A percentile compares a stretch with the other conserved stretches of the same genome.
Conservation (phyloP, 1,140 invertebrate species). For the Mercenaria mercenaria region DNA sequence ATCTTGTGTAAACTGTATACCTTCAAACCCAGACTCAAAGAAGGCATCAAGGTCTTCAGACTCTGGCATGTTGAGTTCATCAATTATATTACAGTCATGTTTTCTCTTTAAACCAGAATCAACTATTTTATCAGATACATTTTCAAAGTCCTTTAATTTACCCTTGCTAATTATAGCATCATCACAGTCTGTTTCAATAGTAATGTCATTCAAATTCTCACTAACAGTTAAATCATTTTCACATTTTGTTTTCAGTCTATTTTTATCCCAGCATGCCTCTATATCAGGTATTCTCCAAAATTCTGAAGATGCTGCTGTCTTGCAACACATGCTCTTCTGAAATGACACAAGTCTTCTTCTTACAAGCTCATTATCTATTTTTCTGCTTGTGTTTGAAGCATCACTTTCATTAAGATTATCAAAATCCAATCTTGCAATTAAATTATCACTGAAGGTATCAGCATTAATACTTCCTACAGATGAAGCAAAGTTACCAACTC, state of each 20-base stretch:
- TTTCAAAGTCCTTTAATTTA: background rate
- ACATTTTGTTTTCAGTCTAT: background rate
- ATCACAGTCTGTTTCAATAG: background rate
- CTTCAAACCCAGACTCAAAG: constrained; percentile 55
- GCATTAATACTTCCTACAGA: background rate
- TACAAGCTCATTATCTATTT: constrained; percentile 30
- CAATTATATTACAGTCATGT: background rate
- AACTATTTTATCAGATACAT: background rate
- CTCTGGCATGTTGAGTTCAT: constrained; percentile 24
- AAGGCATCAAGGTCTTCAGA: constrained; percentile 49
- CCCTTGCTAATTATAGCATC: background rate
- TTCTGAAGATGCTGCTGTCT: no score
- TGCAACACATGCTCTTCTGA: background rate
- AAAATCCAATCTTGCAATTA: background rate
- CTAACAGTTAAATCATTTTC: background rate
- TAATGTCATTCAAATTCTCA: background rate
- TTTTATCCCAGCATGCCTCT: background rate
- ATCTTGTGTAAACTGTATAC: constrained; percentile 42
- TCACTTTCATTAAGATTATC: background rate
- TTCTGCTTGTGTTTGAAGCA: constrained; percentile 24
- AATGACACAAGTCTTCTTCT: background rate
- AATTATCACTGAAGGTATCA: background rate
- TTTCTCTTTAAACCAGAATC: background rate
- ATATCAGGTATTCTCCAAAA: no score
- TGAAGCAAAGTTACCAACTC: no score